phyloP scores from a whole-genome alignment of 2,888 invertebrate species.

The Agriopis aurantiaria region DNA sequence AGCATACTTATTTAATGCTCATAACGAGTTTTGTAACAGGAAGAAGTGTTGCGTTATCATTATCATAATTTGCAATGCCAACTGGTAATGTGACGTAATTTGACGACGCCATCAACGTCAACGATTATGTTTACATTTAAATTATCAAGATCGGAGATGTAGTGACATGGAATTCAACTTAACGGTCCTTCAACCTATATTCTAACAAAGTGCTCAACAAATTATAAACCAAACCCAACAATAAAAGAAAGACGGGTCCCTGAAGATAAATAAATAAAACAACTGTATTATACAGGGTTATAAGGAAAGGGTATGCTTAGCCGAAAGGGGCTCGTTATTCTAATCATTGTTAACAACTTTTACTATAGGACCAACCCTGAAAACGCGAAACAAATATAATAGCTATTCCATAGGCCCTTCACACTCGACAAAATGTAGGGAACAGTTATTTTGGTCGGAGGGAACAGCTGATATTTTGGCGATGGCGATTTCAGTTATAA shows the following conservation, averaged over 20 bases:
- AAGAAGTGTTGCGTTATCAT: slow-evolving; percentile 37
- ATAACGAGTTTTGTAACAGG: slow-evolving; percentile 18
- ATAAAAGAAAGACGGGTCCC: background rate
- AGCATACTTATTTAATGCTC: background rate
- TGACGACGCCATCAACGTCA: slow-evolving; percentile 28
- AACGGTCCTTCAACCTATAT: background rate
- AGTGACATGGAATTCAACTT: slow-evolving; percentile 17
- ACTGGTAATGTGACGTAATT: slow-evolving; percentile 40
- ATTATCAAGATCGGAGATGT: slow-evolving; percentile 8
- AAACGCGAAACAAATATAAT: too few species aligned
- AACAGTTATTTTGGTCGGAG: too few species aligned
- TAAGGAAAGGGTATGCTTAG: too few species aligned
- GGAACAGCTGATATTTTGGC: too few species aligned
- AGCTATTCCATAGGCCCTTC: too few species aligned
- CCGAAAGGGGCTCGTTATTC: too few species aligned
- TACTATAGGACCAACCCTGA: too few species aligned
- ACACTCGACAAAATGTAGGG: too few species aligned
- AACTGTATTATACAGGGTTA: background rate
- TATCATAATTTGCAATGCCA: slow-evolving; percentile 39
- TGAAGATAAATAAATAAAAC: background rate
- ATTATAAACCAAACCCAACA: background rate
- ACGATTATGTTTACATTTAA: background rate
- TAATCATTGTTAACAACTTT: too few species aligned
- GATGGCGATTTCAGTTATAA: too few species aligned
- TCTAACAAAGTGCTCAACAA: background rate